Percentiles rank a stretch among this genome's conserved stretches.
phyloP scores from a whole-genome alignment of 2,113 vertebrate genomes.

The Phaetusa simplex region DNA sequence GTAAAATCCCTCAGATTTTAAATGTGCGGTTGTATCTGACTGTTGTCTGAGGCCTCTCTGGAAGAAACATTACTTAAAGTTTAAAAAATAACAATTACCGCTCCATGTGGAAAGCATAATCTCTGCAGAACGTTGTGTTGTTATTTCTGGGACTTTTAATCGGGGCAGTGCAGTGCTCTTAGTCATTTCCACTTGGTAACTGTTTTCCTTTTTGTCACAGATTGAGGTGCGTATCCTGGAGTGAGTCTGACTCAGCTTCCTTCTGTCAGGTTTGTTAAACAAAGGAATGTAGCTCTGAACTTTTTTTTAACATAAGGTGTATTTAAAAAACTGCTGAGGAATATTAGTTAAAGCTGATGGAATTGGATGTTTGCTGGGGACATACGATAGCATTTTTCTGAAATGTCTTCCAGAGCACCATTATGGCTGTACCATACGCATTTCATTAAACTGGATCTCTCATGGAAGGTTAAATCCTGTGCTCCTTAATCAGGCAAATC shows the following conservation, averaged over 20 bases:
- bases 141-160: conserved; percentile 51
- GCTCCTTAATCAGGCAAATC: background rate
- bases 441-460: background rate
- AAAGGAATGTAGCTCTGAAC: background rate
- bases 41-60: background rate
- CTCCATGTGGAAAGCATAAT: background rate
- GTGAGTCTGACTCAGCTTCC: conserved; percentile 46
- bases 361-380: background rate
- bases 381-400: background rate
- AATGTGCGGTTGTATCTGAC: background rate
- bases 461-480: background rate
- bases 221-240: conserved; percentile 5
- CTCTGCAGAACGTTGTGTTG: background rate
- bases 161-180: conserved; percentile 14
- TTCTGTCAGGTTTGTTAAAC: conserved; percentile 23
- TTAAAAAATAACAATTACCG: conserved; percentile 26
- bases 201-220: conserved; percentile 28
- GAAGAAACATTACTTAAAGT: background rate
- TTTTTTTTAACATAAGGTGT: background rate
- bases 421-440: background rate
- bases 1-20: background rate
- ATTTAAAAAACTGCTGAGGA: background rate
- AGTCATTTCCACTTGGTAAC: conserved; percentile 48
- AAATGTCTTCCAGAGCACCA: background rate
- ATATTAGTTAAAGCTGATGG: background rate